Base-by-base conservation (phyloP, 2,888 invertebrate species). In the Blastobasis lacticolella region DNA sequence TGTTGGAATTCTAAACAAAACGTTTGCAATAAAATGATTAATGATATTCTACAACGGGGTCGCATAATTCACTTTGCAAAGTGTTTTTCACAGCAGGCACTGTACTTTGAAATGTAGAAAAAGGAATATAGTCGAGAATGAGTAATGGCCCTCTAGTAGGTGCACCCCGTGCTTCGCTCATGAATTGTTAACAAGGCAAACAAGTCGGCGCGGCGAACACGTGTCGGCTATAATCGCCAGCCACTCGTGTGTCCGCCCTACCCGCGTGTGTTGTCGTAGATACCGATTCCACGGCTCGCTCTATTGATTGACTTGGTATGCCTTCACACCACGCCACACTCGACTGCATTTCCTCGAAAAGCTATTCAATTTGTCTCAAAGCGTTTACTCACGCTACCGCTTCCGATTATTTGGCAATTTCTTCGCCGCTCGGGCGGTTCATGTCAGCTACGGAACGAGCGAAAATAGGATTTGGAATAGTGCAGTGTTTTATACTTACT, bases 291-390 rank as follows among this genome's bases (percentile, higher is more conserved):
- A 23, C 48, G 10, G n/a, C 57, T 59, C 63, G 63, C 65, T 23
- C 70, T 81, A 82, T 82, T 78, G 83, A 83, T 83, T 84, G 76
- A 73, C 69, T 75, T 61, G 63, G 57, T 67, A 66, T 66, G 57
- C 60, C 53, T 58, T 65, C 57, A 57, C 58, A 56, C 52, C 59
- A 50, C 56, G 59, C 64, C 63, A 56, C 62, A 54, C 55, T 57
- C 56, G 55, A 58, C 62, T 81, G 78, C 77, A 81, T 75, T 81
- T 76, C 70, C 69, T 73, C 63, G 57, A 65, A 23, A 67, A 64
- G 57, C 62, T 56, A 64, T 64, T 62, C 53, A 56, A 58, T 59
- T 58, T 58, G 55, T 23, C 23, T 23, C 23, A 23, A 23, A 23
- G 23, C 23, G 23, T 23, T 23, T 23, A 23, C 23, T 23, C 23